Evolutionary conservation across 1,140 invertebrate genomes (phyloP).

Genomic region (Tetranychus urticae): DNA sequence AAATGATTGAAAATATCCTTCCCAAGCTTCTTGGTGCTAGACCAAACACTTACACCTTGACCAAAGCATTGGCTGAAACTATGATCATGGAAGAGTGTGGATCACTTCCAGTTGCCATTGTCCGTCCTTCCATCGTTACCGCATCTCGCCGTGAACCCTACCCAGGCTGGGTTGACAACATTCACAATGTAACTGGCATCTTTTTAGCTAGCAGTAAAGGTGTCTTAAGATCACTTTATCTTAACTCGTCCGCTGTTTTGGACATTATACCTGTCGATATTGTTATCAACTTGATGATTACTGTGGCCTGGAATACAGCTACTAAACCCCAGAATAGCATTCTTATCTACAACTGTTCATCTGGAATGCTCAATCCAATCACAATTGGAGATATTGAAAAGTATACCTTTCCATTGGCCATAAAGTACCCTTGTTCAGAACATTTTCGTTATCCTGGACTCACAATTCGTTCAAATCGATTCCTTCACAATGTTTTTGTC

Average conservation of each 20-base stretch:
- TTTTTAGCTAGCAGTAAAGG: constrained; percentile 74
- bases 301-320: constrained; percentile 47
- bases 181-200: constrained; percentile 82
- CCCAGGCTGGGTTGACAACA: constrained; percentile 77
- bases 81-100: constrained; percentile 38
- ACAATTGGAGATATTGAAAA: constrained; percentile 35
- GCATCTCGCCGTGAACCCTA: constrained; percentile 64
- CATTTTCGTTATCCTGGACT: constrained; percentile 15
- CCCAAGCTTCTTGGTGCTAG: constrained; percentile 24
- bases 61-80: constrained; percentile 22
- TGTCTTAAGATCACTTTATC: constrained; percentile 53
- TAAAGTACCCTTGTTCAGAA: constrained; percentile 12
- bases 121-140: constrained; percentile 78
- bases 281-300: constrained; percentile 61
- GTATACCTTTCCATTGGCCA: constrained; percentile 12
- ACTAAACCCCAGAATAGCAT: constrained; percentile 22
- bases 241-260: constrained; percentile 44
- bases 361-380: constrained; percentile 64
- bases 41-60: constrained; percentile 19
- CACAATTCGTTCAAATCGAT: constrained; percentile 3
- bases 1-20: constrained; percentile 42
- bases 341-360: constrained; percentile 65
- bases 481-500: constrained; percentile 40
- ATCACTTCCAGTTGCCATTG: constrained; percentile 47
- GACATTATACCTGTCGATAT: constrained; percentile 87